Evolutionary conservation across 2,888 invertebrate genomes (phyloP), one percentile per base, ranked within the genome.

Genomic region (Orchestes rusci): DNA sequence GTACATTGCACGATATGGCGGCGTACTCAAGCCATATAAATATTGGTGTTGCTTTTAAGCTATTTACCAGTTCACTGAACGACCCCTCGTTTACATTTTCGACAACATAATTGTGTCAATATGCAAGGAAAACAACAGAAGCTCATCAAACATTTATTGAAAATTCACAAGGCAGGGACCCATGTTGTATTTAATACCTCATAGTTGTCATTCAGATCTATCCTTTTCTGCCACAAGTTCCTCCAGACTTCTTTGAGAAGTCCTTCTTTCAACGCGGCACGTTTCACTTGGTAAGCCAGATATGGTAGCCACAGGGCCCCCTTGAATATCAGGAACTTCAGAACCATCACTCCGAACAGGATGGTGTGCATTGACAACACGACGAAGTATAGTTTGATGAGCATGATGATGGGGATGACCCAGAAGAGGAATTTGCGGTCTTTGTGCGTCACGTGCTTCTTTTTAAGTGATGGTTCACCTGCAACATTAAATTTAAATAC

Each of bases 231-330:
- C 51, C 48, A 48, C 15, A 51, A 23, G 3, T 43, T 43, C 17
- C 48, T 39, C 51, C 51, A 51, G 20, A 51, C 27, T 12, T 51
- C 51, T 27, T 51, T 37, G 3, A 51, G 15, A 2, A 51, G n/a
- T 27, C 51, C 51, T 35, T 51, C 39, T 12, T 44, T 46, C n/a
- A 33, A n/a, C 19, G 46, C 43, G 12, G 33, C 35, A 8, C 39
- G 42, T 23, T 52, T 52, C 17, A 50, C 46, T 36, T 52, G 38
- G 17, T 49, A 43, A 12, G 39, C 44, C 13, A 52, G 30, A 35
- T 47, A 52, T 7, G 43, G 49, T 13, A 52, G 40, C 49, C 49
- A 52, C 7, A 52, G 15, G 2, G 47, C 31, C 2, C 49, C 49
- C 36, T 49, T 49, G 19, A 52, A 34, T 8, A 52, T 29, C 16